phyloP scores from a whole-genome alignment of 2,797 vertebrate genomes.

The Anabacerthia variegaticeps region DNA sequence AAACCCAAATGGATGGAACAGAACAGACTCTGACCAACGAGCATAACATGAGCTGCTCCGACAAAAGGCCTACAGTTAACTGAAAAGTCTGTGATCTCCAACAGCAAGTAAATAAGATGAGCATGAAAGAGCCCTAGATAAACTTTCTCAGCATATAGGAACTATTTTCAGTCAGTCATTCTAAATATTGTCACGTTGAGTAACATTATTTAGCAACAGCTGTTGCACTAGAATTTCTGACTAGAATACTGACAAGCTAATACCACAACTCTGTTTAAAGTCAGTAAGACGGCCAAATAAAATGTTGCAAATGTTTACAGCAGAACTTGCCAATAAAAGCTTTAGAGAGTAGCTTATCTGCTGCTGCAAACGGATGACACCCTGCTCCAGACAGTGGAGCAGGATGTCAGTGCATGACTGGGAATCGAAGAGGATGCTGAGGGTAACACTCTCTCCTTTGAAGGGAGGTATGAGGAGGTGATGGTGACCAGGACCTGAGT shows the following conservation, averaged over 20 bases:
- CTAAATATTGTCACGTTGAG: background rate
- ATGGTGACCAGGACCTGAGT: background rate
- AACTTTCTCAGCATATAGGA: background rate
- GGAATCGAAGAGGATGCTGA: background rate
- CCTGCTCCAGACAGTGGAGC: background rate
- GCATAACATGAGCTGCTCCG: background rate
- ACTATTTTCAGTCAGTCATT: background rate
- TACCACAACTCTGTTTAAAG: background rate
- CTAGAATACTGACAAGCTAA: background rate
- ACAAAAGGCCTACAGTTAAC: background rate
- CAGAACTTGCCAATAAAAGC: background rate
- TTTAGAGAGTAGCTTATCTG: background rate
- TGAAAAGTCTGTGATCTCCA: background rate
- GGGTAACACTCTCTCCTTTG: background rate
- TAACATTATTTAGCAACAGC: slow-evolving; percentile 16
- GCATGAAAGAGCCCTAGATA: background rate
- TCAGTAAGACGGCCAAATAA: background rate
- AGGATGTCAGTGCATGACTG: background rate
- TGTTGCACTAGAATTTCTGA: background rate
- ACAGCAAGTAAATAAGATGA: background rate
- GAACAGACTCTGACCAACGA: background rate
- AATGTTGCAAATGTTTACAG: background rate
- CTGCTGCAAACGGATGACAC: background rate
- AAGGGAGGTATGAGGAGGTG: background rate
- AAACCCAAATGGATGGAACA: background rate